phyloP scores from a whole-genome alignment of 2,113 vertebrate species.

The Triplophysa siluroides region DNA sequence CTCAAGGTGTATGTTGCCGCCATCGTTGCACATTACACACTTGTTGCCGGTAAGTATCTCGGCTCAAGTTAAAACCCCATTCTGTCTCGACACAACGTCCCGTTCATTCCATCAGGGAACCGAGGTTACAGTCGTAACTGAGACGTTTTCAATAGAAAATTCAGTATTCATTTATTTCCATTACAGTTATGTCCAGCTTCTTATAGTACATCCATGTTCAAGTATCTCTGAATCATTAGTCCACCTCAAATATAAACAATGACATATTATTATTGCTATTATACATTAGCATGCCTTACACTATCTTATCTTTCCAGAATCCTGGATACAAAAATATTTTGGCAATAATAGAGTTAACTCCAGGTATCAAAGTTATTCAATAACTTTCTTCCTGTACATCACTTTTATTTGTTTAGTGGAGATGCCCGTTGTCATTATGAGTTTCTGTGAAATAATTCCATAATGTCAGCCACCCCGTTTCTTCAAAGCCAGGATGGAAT shows the following conservation, averaged over 20 bases:
- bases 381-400: conserved; percentile 64
- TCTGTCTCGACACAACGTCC: no score
- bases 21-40: no score
- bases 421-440: conserved; percentile 72
- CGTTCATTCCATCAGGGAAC: no score
- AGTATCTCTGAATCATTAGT: no score
- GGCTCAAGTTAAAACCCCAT: no score
- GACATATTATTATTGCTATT: background rate
- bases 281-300: background rate
- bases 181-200: no score
- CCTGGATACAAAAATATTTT: conserved; percentile 29
- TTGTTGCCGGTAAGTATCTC: no score
- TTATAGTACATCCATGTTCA: no score
- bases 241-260: background rate
- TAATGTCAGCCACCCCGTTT: background rate
- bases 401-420: conserved; percentile 71
- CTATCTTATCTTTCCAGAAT: background rate
- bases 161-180: no score
- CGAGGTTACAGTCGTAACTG: no score
- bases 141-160: no score
- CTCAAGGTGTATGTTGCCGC: no score
- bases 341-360: conserved; percentile 61
- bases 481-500: conserved; percentile 63
- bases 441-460: conserved; percentile 58
- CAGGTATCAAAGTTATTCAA: conserved; percentile 69